A percentile compares a stretch with the other conserved stretches of the same genome.
These are phyloP conservation scores for Pygoscelis adeliae DNA, from an alignment of 2,113 vertebrate genomes.

Conservation along the genomic window DNA sequence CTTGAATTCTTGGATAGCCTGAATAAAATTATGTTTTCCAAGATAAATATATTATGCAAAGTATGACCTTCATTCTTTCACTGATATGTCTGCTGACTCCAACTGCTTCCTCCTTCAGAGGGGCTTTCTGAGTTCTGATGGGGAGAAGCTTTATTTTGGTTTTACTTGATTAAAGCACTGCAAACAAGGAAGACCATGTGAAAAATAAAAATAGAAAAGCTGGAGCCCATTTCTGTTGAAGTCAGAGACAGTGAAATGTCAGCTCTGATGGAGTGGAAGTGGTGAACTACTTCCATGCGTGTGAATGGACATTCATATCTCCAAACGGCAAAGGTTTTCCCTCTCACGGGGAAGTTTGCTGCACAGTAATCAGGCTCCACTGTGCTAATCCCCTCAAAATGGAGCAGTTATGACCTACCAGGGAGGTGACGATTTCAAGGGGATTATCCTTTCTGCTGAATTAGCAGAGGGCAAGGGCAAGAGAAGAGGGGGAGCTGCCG, in stretches of 20 bases:
- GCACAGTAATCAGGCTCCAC: neutral
- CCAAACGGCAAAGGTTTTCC: neutral
- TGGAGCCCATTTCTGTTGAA: neutral
- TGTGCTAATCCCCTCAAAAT: neutral
- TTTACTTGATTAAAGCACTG: neutral
- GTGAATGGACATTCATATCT: rapidly evolving
- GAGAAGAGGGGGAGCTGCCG: neutral
- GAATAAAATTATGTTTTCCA: conserved; percentile 72
- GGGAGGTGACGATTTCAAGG: neutral
- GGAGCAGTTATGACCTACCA: neutral
- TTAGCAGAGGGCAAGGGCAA: neutral
- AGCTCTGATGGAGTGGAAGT: neutral
- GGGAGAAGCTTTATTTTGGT: neutral
- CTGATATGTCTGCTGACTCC: conserved; percentile 60
- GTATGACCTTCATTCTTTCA: conserved; percentile 72
- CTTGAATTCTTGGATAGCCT: conserved; percentile 80
- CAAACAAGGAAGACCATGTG: neutral
- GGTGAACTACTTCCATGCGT: neutral
- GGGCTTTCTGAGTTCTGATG: neutral
- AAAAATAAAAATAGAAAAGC: neutral
- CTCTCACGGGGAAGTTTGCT: neutral
- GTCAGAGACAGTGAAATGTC: neutral
- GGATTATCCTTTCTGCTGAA: neutral
- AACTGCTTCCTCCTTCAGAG: conserved; percentile 34
- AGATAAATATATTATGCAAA: conserved; percentile 80